phyloP scores from a whole-genome alignment of 2,888 invertebrate genomes.

The Hylaea fasciaria region DNA sequence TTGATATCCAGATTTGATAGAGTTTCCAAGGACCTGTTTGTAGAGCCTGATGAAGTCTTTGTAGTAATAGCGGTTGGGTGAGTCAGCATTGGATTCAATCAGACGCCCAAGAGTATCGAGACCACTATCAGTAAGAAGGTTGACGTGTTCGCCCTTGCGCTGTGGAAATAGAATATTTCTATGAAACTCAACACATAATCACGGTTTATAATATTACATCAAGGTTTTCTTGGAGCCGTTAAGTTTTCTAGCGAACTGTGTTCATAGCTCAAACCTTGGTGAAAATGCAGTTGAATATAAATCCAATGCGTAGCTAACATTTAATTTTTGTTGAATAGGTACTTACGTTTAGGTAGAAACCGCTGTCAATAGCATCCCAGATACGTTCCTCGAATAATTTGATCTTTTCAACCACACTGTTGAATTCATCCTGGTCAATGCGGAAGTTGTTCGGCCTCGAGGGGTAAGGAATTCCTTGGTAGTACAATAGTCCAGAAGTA shows the following conservation, averaged over 20 bases:
- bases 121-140: slow-evolving; percentile 85
- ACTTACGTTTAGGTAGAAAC: slow-evolving; percentile 76
- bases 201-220: no score
- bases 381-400: slow-evolving; percentile 83
- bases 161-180: slow-evolving; percentile 37
- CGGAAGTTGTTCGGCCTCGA: slow-evolving; percentile 85
- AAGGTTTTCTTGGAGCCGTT: no score
- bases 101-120: slow-evolving; percentile 87
- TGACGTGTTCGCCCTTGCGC: slow-evolving; percentile 81
- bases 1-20: slow-evolving; percentile 49
- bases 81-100: slow-evolving; percentile 87
- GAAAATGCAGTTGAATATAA: no score
- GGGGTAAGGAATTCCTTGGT: slow-evolving; percentile 88
- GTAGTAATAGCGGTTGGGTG: slow-evolving; percentile 85
- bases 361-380: slow-evolving; percentile 85
- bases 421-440: slow-evolving; percentile 73
- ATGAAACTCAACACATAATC: no score
- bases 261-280: no score
- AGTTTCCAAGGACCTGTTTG: slow-evolving; percentile 85
- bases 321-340: neutral
- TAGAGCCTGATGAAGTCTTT: slow-evolving; percentile 83
- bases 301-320: no score
- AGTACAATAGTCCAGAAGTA: slow-evolving; percentile 86
- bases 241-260: no score
- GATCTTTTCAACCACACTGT: slow-evolving; percentile 72